phyloP scores from a whole-genome alignment of 2,113 vertebrate species.

The Mesembrinibis cayennensis region DNA sequence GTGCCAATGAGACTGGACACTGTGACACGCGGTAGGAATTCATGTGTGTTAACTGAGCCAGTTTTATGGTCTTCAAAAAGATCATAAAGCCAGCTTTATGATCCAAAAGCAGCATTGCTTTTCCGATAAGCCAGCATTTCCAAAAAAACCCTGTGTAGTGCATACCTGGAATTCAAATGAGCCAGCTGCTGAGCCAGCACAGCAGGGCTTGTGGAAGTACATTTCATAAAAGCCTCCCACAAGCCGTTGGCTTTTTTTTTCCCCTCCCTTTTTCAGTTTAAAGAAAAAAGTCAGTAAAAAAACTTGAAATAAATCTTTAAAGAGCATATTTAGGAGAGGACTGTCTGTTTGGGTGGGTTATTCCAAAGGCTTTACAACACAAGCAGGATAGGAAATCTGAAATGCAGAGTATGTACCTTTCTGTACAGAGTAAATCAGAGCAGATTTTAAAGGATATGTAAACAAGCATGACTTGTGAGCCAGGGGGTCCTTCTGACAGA shows the following conservation, averaged over 20 bases:
- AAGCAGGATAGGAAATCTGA: neutral
- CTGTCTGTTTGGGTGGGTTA: neutral
- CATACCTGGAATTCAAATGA: conserved; percentile 49
- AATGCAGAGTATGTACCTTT: neutral
- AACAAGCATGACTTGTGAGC: neutral
- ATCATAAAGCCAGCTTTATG: conserved; percentile 1
- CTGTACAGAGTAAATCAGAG: neutral
- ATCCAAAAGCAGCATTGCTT: conserved; percentile 14
- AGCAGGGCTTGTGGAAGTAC: neutral
- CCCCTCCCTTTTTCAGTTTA: neutral
- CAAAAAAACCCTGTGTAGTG: neutral
- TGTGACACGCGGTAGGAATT: neutral
- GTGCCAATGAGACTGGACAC: neutral
- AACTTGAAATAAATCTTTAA: neutral
- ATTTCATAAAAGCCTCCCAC: neutral
- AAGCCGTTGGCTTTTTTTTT: neutral
- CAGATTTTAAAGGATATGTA: neutral
- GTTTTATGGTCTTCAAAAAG: conserved; percentile 16
- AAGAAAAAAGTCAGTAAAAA: neutral
- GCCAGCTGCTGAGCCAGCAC: conserved; percentile 30
- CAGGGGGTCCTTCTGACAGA: neutral
- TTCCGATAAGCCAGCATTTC: neutral
- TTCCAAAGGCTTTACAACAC: neutral
- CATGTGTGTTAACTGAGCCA: neutral
- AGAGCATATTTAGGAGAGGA: neutral